Percentiles rank a stretch among this genome's conserved stretches.
These are phyloP conservation scores for Stigmatopora nigra DNA, from an alignment of 2,113 vertebrate species.

Conservation along the genomic window DNA sequence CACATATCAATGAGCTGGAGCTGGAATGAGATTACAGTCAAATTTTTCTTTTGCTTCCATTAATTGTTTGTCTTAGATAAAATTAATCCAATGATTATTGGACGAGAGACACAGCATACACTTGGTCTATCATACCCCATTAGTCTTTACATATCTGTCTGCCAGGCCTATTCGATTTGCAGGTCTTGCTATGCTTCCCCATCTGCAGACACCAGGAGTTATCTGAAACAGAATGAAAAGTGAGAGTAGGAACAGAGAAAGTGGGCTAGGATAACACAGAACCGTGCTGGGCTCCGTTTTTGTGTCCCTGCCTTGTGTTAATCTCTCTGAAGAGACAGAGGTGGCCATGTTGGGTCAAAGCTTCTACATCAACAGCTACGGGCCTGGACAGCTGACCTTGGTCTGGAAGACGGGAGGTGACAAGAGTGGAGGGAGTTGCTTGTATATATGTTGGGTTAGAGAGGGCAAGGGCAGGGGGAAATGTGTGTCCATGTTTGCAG, in stretches of 20 bases:
- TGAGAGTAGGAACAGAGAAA: conserved; percentile 52
- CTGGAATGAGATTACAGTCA: neutral
- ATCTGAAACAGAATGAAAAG: conserved; percentile 62
- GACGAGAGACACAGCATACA: conserved; percentile 56
- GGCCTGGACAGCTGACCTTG: conserved; percentile 71
- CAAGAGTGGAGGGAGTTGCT: conserved; percentile 66
- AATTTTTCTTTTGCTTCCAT: neutral
- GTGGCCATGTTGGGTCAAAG: conserved; percentile 70
- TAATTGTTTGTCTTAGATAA: conserved; percentile 5
- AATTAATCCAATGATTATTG: conserved; percentile 57
- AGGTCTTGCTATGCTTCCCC: conserved; percentile 59
- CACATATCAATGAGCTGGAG: no score
- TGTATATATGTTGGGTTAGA: conserved; percentile 60
- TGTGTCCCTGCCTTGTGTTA: conserved; percentile 66
- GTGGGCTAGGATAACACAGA: conserved; percentile 56
- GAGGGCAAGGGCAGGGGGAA: conserved; percentile 63
- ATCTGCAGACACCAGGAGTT: conserved; percentile 56
- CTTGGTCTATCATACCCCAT: conserved; percentile 59
- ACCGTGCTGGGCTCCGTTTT: conserved; percentile 52
- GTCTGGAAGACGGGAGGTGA: conserved; percentile 70
- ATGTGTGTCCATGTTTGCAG: conserved; percentile 34
- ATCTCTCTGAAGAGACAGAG: conserved; percentile 69
- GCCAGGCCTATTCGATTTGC: conserved; percentile 73
- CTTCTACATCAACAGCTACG: conserved; percentile 64
- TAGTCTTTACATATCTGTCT: conserved; percentile 65